Conservation (phyloP, 2,797 vertebrate genomes). For the Hyperoplus lanceolatus region DNA sequence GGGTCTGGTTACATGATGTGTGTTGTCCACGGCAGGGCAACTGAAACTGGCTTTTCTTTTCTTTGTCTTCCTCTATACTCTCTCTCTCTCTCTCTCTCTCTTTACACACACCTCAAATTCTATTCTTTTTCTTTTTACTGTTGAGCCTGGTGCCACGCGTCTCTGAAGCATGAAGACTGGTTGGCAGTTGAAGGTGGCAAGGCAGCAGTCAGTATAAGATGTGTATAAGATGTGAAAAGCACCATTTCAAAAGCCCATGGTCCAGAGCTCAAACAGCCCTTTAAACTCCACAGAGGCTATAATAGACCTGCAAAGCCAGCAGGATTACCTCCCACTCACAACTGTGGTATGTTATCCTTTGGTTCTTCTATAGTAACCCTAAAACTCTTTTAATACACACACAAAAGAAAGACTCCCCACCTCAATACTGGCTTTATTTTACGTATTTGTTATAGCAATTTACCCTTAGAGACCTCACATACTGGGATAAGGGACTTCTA, state of each 20-base stretch:
- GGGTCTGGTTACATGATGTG: conserved; percentile 81
- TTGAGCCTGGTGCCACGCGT: conserved; percentile 23
- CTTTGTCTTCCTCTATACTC: conserved; percentile 58
- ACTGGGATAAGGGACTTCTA: background rate
- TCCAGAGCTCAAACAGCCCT: conserved; percentile 31
- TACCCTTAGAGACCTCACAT: background rate
- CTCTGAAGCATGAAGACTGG: conserved; percentile 33
- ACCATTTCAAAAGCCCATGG: conserved; percentile 50
- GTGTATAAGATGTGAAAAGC: conserved; percentile 47
- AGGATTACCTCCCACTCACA: conserved; percentile 21
- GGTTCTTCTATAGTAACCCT: conserved; percentile 6
- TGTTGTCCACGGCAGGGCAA: conserved; percentile 66
- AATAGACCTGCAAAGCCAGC: conserved; percentile 36
- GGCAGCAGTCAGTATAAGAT: conserved; percentile 51
- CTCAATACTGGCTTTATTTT: background rate
- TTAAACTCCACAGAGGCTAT: conserved; percentile 38
- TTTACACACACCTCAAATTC: conserved; percentile 12
- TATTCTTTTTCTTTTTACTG: conserved; percentile 33
- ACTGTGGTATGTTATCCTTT: background rate
- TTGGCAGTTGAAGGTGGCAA: conserved; percentile 44
- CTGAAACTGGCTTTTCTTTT: conserved; percentile 57
- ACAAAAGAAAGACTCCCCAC: background rate
- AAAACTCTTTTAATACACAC: conserved; percentile 6
- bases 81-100: conserved; percentile 4
- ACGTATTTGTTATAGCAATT: background rate